Base-by-base conservation (phyloP, 2,888 invertebrate genomes). In the Osedax frankpressi region DNA sequence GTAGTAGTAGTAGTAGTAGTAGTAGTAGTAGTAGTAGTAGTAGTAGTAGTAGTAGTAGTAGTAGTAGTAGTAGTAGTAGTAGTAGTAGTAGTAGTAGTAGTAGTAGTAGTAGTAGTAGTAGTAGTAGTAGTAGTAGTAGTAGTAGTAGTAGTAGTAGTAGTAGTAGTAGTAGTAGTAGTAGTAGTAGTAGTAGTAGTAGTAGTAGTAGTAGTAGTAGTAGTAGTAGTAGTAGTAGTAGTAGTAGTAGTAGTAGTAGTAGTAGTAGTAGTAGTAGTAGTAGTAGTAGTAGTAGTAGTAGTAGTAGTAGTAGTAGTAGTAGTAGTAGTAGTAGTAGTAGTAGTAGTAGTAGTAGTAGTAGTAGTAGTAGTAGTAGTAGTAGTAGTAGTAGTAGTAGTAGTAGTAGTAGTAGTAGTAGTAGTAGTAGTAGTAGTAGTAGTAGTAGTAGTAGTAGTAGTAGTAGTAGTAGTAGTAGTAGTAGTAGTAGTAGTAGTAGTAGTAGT, bases 211-310 rank as follows among this genome's bases (percentile, higher is more conserved):
- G 71, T 71, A 71, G 71, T 71, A 71, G 71, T 71, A 71, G 60
- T 71, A 60, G 71, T 71, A 71, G 71, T 71, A 71, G 71, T 71
- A 71, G 71, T 71, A 71, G 60, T 71, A 71, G 71, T 67, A 71
- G 71, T 71, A 71, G 71, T 71, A 67, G 71, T 71, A 67, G 71
- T 71, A 71, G 71, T 71, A 71, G 71, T 71, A 71, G 71, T 71
- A 71, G 71, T 71, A 1, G 71, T 71, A 67, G 59, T 71, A 71
- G 71, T 71, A 60, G 71, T 71, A 71, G 71, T 71, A 60, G 59
- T 28, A 1, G 71, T 60, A 71, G 71, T 71, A 60, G 71, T 71
- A 60, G 71, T 71, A 71, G 59, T 71, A 71, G 71, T 71, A 71
- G 71, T 71, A 71, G 71, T 71, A 71, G 71, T 71, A 71, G 71